Evolutionary conservation across 2,888 invertebrate genomes (phyloP).

Genomic region (Punctoribates punctum): DNA sequence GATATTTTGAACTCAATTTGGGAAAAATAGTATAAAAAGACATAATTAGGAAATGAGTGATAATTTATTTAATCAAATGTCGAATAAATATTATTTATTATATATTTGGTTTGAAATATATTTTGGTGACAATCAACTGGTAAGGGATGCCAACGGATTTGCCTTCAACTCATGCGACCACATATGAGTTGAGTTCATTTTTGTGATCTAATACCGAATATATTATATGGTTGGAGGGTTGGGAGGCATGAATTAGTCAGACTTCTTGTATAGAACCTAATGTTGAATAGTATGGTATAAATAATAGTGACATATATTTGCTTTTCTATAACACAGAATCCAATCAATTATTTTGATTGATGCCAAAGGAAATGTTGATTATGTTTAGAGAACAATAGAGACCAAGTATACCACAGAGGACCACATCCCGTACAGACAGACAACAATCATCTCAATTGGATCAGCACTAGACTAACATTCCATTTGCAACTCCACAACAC

Average conservation of each 20-base stretch:
- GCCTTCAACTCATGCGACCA: neutral
- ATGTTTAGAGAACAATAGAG: slow-evolving; percentile 82
- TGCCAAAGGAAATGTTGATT: slow-evolving; percentile 67
- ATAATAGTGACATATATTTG: neutral
- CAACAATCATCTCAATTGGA: slow-evolving; percentile 1
- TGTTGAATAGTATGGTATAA: neutral
- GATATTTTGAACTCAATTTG: too few relatives aligned
- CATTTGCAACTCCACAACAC: neutral
- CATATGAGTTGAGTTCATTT: neutral
- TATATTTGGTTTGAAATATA: neutral
- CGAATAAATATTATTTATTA: neutral
- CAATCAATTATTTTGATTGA: slow-evolving; percentile 67
- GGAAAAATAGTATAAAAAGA: neutral
- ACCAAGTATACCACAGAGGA: slow-evolving; percentile 43
- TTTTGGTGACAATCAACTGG: slow-evolving; percentile 7
- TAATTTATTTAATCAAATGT: neutral
- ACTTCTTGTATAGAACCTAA: neutral
- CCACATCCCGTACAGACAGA: neutral
- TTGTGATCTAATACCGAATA: neutral
- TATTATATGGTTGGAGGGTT: neutral
- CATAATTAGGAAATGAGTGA: neutral
- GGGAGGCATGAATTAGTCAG: slow-evolving; percentile 13
- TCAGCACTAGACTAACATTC: slow-evolving; percentile 16
- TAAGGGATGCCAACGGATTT: neutral
- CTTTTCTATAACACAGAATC: slow-evolving; percentile 57